Evolutionary conservation across 2,797 vertebrate genomes (phyloP).

Genomic region (Erpetoichthys calabaricus): DNA sequence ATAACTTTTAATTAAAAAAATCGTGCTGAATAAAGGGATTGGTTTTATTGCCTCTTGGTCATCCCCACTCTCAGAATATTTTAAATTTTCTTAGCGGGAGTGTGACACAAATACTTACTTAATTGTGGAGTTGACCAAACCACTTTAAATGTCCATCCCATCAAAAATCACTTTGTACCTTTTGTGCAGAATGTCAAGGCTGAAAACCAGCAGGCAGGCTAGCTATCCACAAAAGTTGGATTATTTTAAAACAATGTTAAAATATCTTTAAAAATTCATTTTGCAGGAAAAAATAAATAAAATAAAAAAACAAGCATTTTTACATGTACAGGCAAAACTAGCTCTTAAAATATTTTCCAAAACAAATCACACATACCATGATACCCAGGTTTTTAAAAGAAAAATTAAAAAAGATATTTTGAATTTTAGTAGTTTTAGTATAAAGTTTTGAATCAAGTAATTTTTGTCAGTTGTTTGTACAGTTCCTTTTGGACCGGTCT

Average conservation of each 20-base stretch:
- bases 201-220: too few relatives aligned
- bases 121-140: too few relatives aligned
- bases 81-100: too few relatives aligned
- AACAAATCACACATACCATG: conserved; percentile 12
- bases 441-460: conserved; percentile 57
- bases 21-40: too few relatives aligned
- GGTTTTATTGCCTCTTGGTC: too few relatives aligned
- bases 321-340: conserved; percentile 13
- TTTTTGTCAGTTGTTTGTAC: conserved; percentile 57
- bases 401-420: conserved; percentile 46
- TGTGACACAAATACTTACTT: too few relatives aligned
- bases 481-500: conserved; percentile 56
- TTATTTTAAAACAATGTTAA: conserved; percentile 3
- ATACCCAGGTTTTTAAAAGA: conserved; percentile 32
- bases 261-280: conserved; percentile 1
- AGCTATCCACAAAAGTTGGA: too few relatives aligned
- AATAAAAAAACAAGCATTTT: conserved; percentile 2
- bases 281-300: neutral
- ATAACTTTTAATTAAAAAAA: too few relatives aligned
- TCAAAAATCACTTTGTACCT: too few relatives aligned
- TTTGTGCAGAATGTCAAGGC: too few relatives aligned
- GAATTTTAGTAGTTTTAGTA: conserved; percentile 64
- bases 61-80: too few relatives aligned
- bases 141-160: too few relatives aligned
- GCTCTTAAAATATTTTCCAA: conserved; percentile 8